Conservation (phyloP, 2,797 vertebrate genomes). For the Spinus olivaceus region DNA sequence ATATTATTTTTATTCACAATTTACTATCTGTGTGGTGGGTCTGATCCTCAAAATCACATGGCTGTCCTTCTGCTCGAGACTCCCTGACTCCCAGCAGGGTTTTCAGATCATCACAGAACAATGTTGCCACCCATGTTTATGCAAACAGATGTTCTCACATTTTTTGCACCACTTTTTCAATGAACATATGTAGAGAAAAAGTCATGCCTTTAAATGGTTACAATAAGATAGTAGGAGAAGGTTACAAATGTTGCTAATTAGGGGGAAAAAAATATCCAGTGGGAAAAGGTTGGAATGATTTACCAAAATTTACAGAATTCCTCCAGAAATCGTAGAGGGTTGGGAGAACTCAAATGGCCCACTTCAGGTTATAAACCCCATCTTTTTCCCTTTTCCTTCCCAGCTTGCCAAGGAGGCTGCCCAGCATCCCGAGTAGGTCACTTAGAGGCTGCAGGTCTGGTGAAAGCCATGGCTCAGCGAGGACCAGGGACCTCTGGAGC, state of each 20-base stretch:
- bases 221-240: neutral
- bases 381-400: neutral
- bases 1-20: neutral
- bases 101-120: neutral
- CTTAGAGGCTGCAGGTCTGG: too few relatives aligned
- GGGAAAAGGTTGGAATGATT: neutral
- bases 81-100: neutral
- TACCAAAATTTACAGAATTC: neutral
- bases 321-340: neutral
- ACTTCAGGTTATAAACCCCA: accelerated
- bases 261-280: neutral
- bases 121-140: neutral
- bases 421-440: accelerated
- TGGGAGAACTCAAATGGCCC: neutral
- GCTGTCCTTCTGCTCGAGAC: neutral
- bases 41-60: neutral
- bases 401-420: neutral
- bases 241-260: neutral
- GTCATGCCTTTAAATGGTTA: neutral
- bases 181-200: neutral
- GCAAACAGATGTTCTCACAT: neutral
- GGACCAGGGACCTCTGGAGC: neutral
- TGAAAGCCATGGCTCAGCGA: neutral
- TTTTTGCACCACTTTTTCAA: neutral
- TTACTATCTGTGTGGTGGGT: neutral